Evolutionary conservation across 2,797 vertebrate species (phyloP).

Genomic region (Catamblyrhynchus diadema): DNA sequence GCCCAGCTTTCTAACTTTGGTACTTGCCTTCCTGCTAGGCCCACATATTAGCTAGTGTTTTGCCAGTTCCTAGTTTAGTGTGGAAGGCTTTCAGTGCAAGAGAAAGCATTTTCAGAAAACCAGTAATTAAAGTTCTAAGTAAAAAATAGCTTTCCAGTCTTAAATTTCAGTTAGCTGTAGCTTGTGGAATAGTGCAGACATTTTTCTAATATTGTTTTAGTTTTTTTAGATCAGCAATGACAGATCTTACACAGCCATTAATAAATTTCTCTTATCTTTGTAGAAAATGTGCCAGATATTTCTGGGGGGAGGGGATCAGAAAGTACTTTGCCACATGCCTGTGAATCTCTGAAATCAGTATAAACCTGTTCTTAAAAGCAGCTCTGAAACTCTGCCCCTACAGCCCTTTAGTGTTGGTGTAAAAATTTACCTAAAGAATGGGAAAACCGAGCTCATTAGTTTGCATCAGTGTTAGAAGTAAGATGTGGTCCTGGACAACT

Average conservation of each 20-base stretch:
- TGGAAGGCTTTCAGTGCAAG: not conserved
- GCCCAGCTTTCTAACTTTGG: not conserved
- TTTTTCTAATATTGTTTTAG: not conserved
- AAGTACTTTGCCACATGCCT: not conserved
- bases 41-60: not conserved
- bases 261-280: not conserved
- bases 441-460: not conserved
- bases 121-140: not conserved
- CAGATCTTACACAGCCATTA: not conserved
- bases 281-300: not conserved
- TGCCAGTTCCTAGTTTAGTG: not conserved
- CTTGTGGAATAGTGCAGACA: not conserved
- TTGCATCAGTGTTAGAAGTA: not conserved
- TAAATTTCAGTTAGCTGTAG: not conserved
- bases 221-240: not conserved
- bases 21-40: not conserved
- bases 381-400: not conserved
- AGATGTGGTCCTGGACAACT: not conserved
- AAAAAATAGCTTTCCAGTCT: not conserved
- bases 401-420: rapidly evolving
- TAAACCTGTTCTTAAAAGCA: not conserved
- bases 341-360: not conserved
- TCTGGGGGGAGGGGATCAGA: not conserved
- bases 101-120: not conserved
- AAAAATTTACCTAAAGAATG: not conserved